Percentiles rank a stretch among this genome's conserved stretches.
phyloP scores from a whole-genome alignment of 2,113 vertebrate species.

The Octodon degus region DNA sequence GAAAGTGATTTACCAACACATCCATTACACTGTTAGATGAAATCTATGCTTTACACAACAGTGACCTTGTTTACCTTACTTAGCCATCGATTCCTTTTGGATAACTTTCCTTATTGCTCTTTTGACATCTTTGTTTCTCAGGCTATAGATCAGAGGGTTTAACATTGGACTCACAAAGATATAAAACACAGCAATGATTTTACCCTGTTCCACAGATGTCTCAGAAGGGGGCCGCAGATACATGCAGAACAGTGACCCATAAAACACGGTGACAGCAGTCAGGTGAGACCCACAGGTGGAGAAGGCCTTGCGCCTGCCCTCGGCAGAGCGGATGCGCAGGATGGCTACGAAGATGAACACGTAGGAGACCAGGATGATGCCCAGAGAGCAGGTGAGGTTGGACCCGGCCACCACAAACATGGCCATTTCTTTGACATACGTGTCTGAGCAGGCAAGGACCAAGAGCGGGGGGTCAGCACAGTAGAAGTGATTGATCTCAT shows the following conservation, averaged over 20 bases:
- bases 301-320: conserved; percentile 73
- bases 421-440: conserved; percentile 72
- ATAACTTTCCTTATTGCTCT: conserved; percentile 49
- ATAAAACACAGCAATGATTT: conserved; percentile 76
- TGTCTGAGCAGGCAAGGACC: conserved; percentile 82
- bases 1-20: neutral
- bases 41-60: neutral
- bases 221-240: conserved; percentile 67
- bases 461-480: conserved; percentile 84
- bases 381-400: conserved; percentile 70
- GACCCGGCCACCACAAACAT: conserved; percentile 74
- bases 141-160: conserved; percentile 77
- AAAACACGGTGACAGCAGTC: conserved; percentile 71
- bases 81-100: neutral
- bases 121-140: conserved; percentile 77
- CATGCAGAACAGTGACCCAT: conserved; percentile 75
- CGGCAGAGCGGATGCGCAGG: conserved; percentile 65
- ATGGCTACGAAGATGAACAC: conserved; percentile 67
- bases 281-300: conserved; percentile 79
- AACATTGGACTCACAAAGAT: conserved; percentile 78
- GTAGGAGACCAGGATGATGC: conserved; percentile 18
- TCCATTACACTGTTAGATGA: neutral
- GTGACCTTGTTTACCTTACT: neutral
- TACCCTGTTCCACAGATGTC: conserved; percentile 66
- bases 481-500: conserved; percentile 83